Conservation (phyloP, 2,113 vertebrate species). For the Forbesichthys agassizii region DNA sequence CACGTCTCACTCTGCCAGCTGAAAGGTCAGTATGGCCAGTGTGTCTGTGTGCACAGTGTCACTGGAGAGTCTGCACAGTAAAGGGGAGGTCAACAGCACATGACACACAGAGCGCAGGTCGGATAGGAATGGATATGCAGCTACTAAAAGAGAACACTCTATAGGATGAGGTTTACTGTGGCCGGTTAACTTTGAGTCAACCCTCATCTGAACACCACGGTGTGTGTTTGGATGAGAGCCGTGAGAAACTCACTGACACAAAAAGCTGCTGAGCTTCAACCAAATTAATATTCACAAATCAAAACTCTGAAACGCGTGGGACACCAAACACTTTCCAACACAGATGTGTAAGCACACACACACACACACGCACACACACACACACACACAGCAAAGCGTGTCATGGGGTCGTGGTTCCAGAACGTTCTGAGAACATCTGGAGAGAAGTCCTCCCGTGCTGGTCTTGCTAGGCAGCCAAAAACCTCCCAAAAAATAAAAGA, state of each 20-base stretch:
- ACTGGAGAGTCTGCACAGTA: conserved; percentile 63
- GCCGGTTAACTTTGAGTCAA: conserved; percentile 34
- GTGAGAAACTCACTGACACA: conserved; percentile 9
- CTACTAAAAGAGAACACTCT: background rate
- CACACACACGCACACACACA: too few relatives aligned
- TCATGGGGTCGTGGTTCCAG: too few relatives aligned
- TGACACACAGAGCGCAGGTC: conserved; percentile 40
- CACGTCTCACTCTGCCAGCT: conserved; percentile 64
- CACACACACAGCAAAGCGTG: too few relatives aligned
- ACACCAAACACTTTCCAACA: background rate
- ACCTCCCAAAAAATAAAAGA: too few relatives aligned
- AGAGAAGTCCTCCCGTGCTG: too few relatives aligned
- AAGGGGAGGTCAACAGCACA: conserved; percentile 70
- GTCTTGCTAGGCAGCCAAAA: too few relatives aligned
- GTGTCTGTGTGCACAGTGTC: conserved; percentile 54
- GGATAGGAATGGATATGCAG: background rate
- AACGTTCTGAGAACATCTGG: too few relatives aligned
- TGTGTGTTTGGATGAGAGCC: background rate
- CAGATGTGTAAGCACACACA: too few relatives aligned
- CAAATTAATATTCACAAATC: too few relatives aligned
- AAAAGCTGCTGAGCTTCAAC: background rate
- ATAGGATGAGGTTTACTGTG: too few relatives aligned
- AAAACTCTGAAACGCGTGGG: too few relatives aligned
- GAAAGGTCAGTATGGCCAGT: conserved; percentile 65
- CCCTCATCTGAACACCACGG: conserved; percentile 17